phyloP scores from a whole-genome alignment of 2,113 vertebrate species.

The Bufo bufo region DNA sequence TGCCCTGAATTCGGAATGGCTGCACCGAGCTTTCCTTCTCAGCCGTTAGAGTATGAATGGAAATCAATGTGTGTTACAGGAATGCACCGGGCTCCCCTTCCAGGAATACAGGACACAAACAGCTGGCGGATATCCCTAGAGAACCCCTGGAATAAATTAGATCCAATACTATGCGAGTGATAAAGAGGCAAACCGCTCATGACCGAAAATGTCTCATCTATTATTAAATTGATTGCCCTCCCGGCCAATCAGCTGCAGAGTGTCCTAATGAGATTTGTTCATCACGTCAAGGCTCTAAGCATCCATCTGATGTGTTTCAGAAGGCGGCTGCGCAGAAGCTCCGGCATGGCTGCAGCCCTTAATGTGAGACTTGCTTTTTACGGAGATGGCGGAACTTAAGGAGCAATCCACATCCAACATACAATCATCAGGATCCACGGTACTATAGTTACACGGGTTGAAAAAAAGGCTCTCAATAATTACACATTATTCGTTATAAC shows the following conservation, averaged over 20 bases:
- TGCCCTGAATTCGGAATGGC: constrained; percentile 34
- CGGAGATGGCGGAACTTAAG: neutral
- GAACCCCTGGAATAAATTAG: constrained; percentile 25
- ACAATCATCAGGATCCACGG: too few species aligned
- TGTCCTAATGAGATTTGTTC: neutral
- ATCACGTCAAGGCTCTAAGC: neutral
- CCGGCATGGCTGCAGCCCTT: neutral
- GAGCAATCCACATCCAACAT: too few species aligned
- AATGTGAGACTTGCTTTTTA: neutral
- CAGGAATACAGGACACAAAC: constrained; percentile 19
- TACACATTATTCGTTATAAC: too few species aligned
- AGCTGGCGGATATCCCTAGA: constrained; percentile 20
- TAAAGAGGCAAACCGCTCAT: neutral
- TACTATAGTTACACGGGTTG: too few species aligned
- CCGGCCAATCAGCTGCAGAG: neutral
- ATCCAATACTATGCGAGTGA: neutral
- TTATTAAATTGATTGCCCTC: neutral
- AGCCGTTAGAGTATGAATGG: neutral
- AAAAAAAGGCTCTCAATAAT: too few species aligned
- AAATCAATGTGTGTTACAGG: constrained; percentile 52
- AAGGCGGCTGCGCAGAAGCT: neutral
- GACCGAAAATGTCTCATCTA: constrained; percentile 9
- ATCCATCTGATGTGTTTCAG: neutral
- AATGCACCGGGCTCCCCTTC: constrained; percentile 44
- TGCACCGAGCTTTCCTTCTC: neutral